phyloP scores from a whole-genome alignment of 2,888 invertebrate genomes.

The Brachypalpus laphriformis region DNA sequence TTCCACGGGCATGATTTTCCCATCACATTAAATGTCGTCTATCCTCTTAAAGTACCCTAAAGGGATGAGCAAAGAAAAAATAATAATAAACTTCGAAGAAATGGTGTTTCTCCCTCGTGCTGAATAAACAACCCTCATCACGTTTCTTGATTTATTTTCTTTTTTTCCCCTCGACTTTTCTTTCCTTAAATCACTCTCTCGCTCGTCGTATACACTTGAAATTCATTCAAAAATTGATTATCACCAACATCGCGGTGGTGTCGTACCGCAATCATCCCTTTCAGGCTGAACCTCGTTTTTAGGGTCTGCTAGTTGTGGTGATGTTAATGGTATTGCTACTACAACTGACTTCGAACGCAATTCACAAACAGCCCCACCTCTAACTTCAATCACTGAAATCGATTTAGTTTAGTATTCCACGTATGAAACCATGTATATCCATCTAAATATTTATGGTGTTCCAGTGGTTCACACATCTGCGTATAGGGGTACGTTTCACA shows the following conservation, averaged over 20 bases:
- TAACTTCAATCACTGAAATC: conserved; percentile 7
- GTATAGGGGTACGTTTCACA: not conserved
- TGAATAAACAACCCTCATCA: conserved; percentile 49
- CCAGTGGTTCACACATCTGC: not conserved
- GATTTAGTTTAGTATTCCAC: conserved; percentile 45
- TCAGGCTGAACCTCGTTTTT: conserved; percentile 24
- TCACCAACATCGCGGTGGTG: conserved; percentile 44
- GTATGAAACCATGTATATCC: conserved; percentile 10
- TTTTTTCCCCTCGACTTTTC: conserved; percentile 9
- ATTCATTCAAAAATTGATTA: conserved; percentile 67
- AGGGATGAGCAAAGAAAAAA: not conserved
- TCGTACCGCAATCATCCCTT: conserved; percentile 35
- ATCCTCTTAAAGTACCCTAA: conserved; percentile 28
- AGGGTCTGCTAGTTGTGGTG: conserved; percentile 37
- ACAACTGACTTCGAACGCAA: not conserved
- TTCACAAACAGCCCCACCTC: not conserved
- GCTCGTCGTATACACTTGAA: conserved; percentile 28
- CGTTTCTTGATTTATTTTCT: conserved; percentile 33
- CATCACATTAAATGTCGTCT: conserved; percentile 25
- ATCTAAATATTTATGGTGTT: conserved; percentile 37
- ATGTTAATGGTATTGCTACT: conserved; percentile 45
- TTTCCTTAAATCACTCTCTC: conserved; percentile 39
- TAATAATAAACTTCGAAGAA: conserved; percentile 9
- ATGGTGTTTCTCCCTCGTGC: not conserved
- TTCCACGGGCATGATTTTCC: conserved; percentile 35